Percentiles rank a stretch among this genome's conserved stretches.
Evolutionary conservation across 2,888 invertebrate genomes (phyloP).

Genomic region (Zaprionus obscuricornis): DNA sequence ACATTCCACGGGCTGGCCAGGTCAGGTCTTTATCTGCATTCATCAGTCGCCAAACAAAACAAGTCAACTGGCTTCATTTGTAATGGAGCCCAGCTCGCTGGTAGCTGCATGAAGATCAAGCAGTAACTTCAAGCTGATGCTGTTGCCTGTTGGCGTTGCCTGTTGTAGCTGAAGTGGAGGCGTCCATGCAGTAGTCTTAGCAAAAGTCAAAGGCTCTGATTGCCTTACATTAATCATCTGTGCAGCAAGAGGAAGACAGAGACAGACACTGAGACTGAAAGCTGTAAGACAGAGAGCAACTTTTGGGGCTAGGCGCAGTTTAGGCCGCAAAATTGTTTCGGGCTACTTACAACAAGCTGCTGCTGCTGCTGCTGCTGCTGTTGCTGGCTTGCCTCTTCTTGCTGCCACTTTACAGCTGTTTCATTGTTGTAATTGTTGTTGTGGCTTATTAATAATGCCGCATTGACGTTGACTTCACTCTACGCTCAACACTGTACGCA

Average conservation of each 20-base stretch:
- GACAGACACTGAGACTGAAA: not conserved
- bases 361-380: not conserved
- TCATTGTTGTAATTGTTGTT: slow-evolving; percentile 76
- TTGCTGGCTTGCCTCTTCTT: not conserved
- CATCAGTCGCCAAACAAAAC: slow-evolving; percentile 78
- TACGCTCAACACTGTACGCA: slow-evolving; percentile 22
- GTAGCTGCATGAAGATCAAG: not conserved
- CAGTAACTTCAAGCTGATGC: slow-evolving; percentile 6
- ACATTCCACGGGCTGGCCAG: slow-evolving; percentile 51
- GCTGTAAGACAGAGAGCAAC: slow-evolving; percentile 15
- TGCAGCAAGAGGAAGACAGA: slow-evolving; percentile 1
- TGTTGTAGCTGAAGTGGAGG: slow-evolving; percentile 48
- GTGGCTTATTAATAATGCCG: slow-evolving; percentile 70
- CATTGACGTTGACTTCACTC: slow-evolving; percentile 5
- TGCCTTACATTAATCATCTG: slow-evolving; percentile 72
- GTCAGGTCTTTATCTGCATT: slow-evolving; percentile 71
- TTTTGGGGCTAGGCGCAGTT: slow-evolving; percentile 51
- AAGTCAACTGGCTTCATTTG: slow-evolving; percentile 78
- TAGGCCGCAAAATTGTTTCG: slow-evolving; percentile 76
- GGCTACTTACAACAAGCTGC: slow-evolving; percentile 69
- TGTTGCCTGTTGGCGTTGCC: slow-evolving; percentile 6
- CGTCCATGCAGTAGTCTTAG: slow-evolving; percentile 68
- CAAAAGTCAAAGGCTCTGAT: slow-evolving; percentile 68
- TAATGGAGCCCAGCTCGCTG: slow-evolving; percentile 54
- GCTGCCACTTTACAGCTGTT: slow-evolving; percentile 43